phyloP scores from a whole-genome alignment of 1,140 invertebrate species.

The Pectinophora gossypiella region DNA sequence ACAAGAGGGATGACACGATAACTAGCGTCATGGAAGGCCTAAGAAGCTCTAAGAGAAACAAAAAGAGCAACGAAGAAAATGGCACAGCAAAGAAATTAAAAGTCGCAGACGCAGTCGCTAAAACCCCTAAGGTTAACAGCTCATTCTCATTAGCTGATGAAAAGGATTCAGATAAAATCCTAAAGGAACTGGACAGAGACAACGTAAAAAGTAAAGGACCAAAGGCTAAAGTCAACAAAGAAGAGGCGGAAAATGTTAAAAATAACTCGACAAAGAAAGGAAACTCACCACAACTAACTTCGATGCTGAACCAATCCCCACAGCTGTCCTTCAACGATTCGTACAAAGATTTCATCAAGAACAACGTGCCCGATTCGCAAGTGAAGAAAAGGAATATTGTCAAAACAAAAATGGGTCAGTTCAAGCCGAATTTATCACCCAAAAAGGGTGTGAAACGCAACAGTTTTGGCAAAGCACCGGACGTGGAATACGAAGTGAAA shows the following conservation, averaged over 20 bases:
- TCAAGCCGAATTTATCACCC: slow-evolving; percentile 28
- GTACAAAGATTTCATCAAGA: slow-evolving; percentile 46
- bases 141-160: slow-evolving; percentile 31
- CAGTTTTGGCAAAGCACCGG: slow-evolving; percentile 5
- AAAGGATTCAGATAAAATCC: slow-evolving; percentile 8
- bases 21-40: slow-evolving; percentile 1
- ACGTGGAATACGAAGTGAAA: slow-evolving; percentile 45
- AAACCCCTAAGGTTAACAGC: not conserved
- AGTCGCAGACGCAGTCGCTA: not conserved
- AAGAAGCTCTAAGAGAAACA: not conserved
- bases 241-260: no score
- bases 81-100: not conserved
- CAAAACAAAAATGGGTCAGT: slow-evolving; percentile 46
- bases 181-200: slow-evolving; percentile 2
- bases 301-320: no score
- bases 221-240: no score
- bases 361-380: slow-evolving; percentile 22
- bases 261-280: no score
- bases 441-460: slow-evolving; percentile 13
- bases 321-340: slow-evolving; percentile 54
- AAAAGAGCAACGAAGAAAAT: not conserved
- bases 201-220: not conserved
- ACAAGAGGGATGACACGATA: slow-evolving; percentile 12
- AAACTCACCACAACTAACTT: slow-evolving; percentile 9
- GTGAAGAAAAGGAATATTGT: slow-evolving; percentile 24